Percentiles rank a stretch among this genome's conserved stretches.
These are phyloP conservation scores for Amazona vittata DNA, from an alignment of 2,113 vertebrate species.

Conservation along the genomic window DNA sequence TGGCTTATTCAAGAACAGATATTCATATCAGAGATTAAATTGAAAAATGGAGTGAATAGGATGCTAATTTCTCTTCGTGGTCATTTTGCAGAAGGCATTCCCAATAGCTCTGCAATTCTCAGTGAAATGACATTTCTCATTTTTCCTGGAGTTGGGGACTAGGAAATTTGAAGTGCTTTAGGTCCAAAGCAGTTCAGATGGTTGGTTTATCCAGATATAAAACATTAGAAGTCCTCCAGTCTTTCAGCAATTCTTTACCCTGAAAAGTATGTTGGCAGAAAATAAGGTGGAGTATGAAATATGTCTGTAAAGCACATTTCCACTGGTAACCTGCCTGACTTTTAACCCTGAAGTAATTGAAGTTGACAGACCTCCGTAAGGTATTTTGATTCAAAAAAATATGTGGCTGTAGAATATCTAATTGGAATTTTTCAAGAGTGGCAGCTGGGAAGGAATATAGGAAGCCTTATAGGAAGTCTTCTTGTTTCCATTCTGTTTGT, in stretches of 20 bases:
- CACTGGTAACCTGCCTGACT: not conserved
- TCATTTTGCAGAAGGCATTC: not conserved
- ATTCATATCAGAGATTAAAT: not conserved
- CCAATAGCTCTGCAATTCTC: not conserved
- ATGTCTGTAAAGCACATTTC: not conserved
- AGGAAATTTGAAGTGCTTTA: not conserved
- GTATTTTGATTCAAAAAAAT: not conserved
- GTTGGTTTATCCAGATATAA: slow-evolving; percentile 17
- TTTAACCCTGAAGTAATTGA: not conserved
- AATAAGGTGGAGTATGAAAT: not conserved
- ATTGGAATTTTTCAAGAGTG: not conserved
- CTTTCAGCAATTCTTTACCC: not conserved
- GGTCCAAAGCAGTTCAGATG: not conserved
- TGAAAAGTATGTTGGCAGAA: not conserved
- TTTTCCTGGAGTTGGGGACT: not conserved
- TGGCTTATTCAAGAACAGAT: not conserved
- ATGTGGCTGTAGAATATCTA: not conserved
- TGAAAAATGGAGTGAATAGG: not conserved
- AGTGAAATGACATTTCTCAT: not conserved
- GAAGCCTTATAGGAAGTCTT: not conserved
- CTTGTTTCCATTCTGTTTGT: not conserved
- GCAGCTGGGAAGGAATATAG: not conserved
- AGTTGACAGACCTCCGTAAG: not conserved
- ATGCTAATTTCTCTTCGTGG: not conserved
- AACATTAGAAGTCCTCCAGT: not conserved